Conservation (phyloP, 1,140 invertebrate genomes). For the Radopholus similis region DNA sequence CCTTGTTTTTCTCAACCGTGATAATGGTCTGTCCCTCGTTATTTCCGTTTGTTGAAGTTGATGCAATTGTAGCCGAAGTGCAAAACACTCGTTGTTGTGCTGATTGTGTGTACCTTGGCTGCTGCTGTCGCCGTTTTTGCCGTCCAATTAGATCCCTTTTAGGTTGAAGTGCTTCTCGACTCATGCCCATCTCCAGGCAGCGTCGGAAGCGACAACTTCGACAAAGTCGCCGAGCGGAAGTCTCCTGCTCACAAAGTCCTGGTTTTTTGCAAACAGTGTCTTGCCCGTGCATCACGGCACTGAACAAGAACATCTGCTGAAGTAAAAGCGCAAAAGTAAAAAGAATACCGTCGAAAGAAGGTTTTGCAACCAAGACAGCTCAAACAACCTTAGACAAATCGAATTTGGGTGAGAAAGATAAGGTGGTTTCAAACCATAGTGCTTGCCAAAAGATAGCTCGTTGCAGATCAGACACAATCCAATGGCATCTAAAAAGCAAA, state of each 20-base stretch:
- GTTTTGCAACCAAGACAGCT: constrained; percentile 79
- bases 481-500: constrained; percentile 28
- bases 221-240: constrained; percentile 70
- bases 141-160: constrained; percentile 3
- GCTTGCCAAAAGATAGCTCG: constrained; percentile 93
- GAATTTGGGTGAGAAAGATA: neutral
- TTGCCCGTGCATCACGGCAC: constrained; percentile 60
- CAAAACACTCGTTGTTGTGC: constrained; percentile 17
- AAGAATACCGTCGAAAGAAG: constrained; percentile 40
- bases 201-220: constrained; percentile 32
- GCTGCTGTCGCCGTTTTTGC: constrained; percentile 4
- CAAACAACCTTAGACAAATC: constrained; percentile 19
- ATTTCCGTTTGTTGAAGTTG: neutral
- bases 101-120: too few species aligned
- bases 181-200: constrained; percentile 67
- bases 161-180: constrained; percentile 64
- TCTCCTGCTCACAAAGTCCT: constrained; percentile 87
- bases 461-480: constrained; percentile 82
- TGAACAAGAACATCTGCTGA: constrained; percentile 4
- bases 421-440: constrained; percentile 75
- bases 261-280: constrained; percentile 49
- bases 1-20: too few species aligned
- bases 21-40: too few species aligned
- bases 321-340: neutral
- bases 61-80: neutral